Percentiles rank a stretch among this genome's conserved stretches.
Evolutionary conservation across 1,140 invertebrate species (phyloP).

Genomic region (Hestina assimilis): DNA sequence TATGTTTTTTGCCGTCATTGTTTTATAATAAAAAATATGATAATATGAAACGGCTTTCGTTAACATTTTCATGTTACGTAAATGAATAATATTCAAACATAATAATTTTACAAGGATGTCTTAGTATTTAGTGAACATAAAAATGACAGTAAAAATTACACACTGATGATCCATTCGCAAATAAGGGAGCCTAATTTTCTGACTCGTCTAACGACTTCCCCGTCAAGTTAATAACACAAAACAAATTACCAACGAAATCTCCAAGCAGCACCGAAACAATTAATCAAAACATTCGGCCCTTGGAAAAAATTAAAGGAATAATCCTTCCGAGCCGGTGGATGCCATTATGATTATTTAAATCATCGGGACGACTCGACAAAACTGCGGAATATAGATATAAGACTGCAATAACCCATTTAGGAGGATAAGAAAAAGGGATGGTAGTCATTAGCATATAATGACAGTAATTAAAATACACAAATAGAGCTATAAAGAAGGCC

Average conservation of each 20-base stretch:
- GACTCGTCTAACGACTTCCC: conserved; percentile 66
- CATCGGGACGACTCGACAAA: conserved; percentile 59
- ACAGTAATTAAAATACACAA: conserved; percentile 81
- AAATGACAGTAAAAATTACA: neutral
- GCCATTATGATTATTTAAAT: conserved; percentile 75
- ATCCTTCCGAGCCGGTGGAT: conserved; percentile 48
- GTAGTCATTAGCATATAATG: conserved; percentile 80
- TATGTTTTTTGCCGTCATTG: too few relatives aligned
- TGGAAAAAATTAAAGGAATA: conserved; percentile 61
- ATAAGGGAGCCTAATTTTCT: conserved; percentile 51
- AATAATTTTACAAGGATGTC: neutral
- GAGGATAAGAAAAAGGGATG: conserved; percentile 79
- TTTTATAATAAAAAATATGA: too few relatives aligned
- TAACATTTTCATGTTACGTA: too few relatives aligned
- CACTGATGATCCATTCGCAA: conserved; percentile 19
- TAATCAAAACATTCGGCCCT: conserved; percentile 67
- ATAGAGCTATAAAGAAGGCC: conserved; percentile 78
- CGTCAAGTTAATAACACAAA: conserved; percentile 74
- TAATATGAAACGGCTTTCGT: too few relatives aligned
- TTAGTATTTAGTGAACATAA: neutral
- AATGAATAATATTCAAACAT: neutral
- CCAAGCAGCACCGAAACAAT: conserved; percentile 58
- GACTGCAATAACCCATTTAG: conserved; percentile 73
- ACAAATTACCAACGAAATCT: conserved; percentile 69
- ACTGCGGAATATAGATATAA: conserved; percentile 71